Evolutionary conservation across 2,113 vertebrate species (phyloP), one percentile per base, ranked within the genome.

Genomic region (Protomyctophum bolini): DNA sequence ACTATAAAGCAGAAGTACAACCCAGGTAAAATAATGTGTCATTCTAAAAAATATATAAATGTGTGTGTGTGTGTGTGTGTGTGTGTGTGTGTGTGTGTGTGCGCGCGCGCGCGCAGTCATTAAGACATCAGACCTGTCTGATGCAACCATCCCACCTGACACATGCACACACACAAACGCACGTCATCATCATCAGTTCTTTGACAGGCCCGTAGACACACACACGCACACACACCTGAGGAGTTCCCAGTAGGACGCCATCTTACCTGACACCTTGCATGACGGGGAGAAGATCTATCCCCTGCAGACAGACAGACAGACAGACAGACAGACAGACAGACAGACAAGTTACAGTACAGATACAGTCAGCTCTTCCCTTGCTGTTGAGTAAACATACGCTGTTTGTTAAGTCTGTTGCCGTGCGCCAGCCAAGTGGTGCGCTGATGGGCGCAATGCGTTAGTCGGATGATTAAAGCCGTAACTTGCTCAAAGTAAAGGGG

Each of bases 401-500:
- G 80, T 90, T 87, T 88, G 86, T 83, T 83, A 81, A 80, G 85
- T 85, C 85, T 81, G 79, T 65, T 67, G 83, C 75, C 58, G 46
- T 57, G 73, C 71, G 75, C 60, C 60, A 82, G 86, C 83, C 85
- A 83, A 84, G 77, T 59, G 62, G 3, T 41, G 76, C 57, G 63
- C 65, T 72, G 77, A 74, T 47, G 76, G 79, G 75, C 80, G 83
- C 64, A 60, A 59, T 77, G 84, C 69, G 69, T 69, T 83, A 78
- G 80, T 81, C 64, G 70, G 77, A 77, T 88, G 86, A 87, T 89
- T 86, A 91, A 85, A 86, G 84, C 77, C 68, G 74, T 83, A 86
- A 89, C 86, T 80, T 80, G 67, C 77, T 86, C 84, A 86, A 86
- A 87, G 86, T 90, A 69, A 76, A 66, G 78, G 67, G 33, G 4